Conservation (phyloP, 2,888 invertebrate genomes). For the Lepidochrysops patricia region DNA sequence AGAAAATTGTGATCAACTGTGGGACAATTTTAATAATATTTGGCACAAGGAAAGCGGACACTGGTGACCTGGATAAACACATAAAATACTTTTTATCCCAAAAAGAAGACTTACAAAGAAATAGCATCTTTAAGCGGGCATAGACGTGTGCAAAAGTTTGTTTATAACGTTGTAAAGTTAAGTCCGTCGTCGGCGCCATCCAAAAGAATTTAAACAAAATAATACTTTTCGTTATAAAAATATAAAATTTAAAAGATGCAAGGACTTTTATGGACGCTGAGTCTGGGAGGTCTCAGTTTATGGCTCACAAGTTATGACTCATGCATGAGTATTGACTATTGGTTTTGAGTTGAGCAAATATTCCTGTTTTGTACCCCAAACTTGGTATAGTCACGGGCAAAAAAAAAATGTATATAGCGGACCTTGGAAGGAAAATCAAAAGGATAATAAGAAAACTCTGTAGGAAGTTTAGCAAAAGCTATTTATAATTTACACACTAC, state of each 20-base stretch:
- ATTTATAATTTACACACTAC: too few species aligned
- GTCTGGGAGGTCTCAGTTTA: constrained; percentile 6
- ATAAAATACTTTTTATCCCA: too few species aligned
- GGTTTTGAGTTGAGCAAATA: constrained; percentile 10
- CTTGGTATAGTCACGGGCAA: neutral
- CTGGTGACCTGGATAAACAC: too few species aligned
- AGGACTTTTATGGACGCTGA: neutral
- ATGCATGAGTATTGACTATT: constrained; percentile 1
- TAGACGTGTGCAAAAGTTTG: neutral
- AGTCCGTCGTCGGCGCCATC: neutral
- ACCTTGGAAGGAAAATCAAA: too few species aligned
- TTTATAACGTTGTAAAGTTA: neutral
- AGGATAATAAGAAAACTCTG: too few species aligned
- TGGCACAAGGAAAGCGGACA: too few species aligned
- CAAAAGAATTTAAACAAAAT: neutral
- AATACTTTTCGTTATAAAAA: constrained; percentile 7
- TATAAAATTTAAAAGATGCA: constrained; percentile 4
- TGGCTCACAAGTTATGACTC: constrained; percentile 2
- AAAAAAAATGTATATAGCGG: too few species aligned
- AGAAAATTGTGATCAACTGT: too few species aligned
- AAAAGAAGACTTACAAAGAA: too few species aligned
- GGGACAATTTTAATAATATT: too few species aligned
- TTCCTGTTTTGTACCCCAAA: neutral
- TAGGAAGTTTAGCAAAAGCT: too few species aligned
- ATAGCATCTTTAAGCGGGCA: too few species aligned